Evolutionary conservation across 1,140 invertebrate genomes (phyloP), one percentile per base, ranked within the genome.

Genomic region (Drosophila novamexicana): DNA sequence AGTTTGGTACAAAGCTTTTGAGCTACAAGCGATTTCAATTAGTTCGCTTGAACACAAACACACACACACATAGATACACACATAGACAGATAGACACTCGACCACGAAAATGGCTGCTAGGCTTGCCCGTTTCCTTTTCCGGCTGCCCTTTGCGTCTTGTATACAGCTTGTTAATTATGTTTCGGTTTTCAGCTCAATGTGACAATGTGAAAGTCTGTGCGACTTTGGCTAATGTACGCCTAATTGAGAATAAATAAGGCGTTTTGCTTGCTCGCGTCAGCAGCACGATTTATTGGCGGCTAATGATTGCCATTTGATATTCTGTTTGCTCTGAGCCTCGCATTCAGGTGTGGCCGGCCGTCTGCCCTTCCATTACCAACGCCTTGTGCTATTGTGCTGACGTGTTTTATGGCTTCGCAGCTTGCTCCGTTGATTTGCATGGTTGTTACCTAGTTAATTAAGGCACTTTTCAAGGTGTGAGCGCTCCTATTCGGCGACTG

Each of bases 201-300:
- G 61, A 49, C 52, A n/a, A n/a, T n/a, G n/a, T n/a, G n/a, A n/a
- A n/a, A n/a, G n/a, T n/a, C n/a, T n/a, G n/a, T n/a, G n/a, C n/a
- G 67, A 52, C 65, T 69, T 42, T 18, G 54, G 78, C 70, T 85
- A 86, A 85, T 84, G 75, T 69, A 54, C 10, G 68, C 52, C 61
- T 81, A 85, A 85, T 85, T 85, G 81, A 75, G 81, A 70, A 82
- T 71, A 86, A 81, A 85, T 86, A 85, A 57, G 66, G 36, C 64
- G 70, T 69, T 69, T 68, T 69, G 63, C 63, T 53, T 53, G 63
- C 69, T 49, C 49, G 14, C 49, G 57, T 54, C 59, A 77, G 69
- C 47, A 44, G 54, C 86, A 86, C 81, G 82, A 86, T 86, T 86
- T 79, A 85, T 85, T 78, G 81, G 56, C 22, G 37, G 40, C 67